Base-by-base conservation (phyloP, 2,797 vertebrate species). In the Myoxocephalus aenaeus region DNA sequence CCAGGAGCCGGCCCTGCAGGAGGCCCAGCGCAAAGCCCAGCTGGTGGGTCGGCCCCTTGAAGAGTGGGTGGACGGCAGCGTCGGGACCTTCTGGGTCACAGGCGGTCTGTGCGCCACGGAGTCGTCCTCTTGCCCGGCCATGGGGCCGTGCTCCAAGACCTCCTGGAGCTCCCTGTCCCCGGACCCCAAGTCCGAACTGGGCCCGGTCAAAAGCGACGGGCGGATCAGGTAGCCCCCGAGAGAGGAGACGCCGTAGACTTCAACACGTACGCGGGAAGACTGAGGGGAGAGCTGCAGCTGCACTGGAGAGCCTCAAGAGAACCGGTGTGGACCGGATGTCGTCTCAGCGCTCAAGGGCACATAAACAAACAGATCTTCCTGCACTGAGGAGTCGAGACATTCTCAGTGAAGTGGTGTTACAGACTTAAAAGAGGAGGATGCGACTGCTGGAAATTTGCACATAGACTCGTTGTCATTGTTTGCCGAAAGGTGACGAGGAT, bases 121-220 rank as follows among this genome's bases (percentile, higher is more conserved):
- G 84, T 88, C 94, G 20, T 96, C 96, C 2, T 94, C 95, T 0
- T 99, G 98, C 29, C 22, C 94, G 1, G 89, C 94, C 1, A 70
- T 99, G 90, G 92, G 93, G 58, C 92, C 73, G 40, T 99, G 98
- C 92, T 92, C 93, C 77, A 94, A 96, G 88, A 96, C 97, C n/a
- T 94, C 95, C 61, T 99, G 98, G 98, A 99, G 98, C 89, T 97
- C 98, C n/a, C 76, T 97, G 44, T 99, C 96, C 53, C 97, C 97
- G 0, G 98, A 99, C 87, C 97, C 98, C 70, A 99, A 99, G 90
- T 97, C 98, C 1, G 97, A 99, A 93, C 94, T 99, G 92, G 96
- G 96, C 32, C 92, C 95, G 0, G 87, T 98, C 89, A 98, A 98
- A 96, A 93, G 91, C 0, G 90, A 98, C 0, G 97, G 98, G 38